Base-by-base conservation (phyloP, 2,113 vertebrate genomes). In the Crotophaga sulcirostris region DNA sequence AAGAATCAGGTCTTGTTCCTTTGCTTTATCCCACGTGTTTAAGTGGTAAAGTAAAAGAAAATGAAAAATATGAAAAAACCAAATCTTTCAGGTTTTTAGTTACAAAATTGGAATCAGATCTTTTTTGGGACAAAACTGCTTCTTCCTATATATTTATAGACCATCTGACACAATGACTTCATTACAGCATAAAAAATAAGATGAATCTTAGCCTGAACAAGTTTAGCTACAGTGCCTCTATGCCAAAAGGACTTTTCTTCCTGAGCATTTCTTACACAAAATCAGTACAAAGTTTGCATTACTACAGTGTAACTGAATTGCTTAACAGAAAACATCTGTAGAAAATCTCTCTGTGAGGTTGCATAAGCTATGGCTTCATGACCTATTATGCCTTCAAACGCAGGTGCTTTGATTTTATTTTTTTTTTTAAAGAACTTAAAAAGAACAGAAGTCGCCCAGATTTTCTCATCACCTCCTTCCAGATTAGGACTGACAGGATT, bases 291-390 rank as follows among this genome's bases (percentile, higher is more conserved):
- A 68, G 6, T 81, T 80, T 86, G 13, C 10, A 36, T 34, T 56
- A 8, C 28, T 73, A 33, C 26, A 16, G 7, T 25, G n/a, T 33
- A 81, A 42, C 18, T 52, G 34, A 67, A 67, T 16, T n/a, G 25
- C 21, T 70, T 34, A 45, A 54, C 8, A 51, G 34, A 19, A 92
- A 75, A 79, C 56, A 68, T 1, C 4, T 5, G 15, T 42, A 42
- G 45, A 59, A 76, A 76, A 89, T 29, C 13, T 33, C 47, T n/a
- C 8, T 18, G 20, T 13, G 86, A 49, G 9, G 6, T 56, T 91
- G 15, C 0, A 0, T 60, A 68, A 68, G 4, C 23, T 58, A 17
- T 0, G 2, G 9, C 9, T 77, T 44, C 90, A 17, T 34, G 31
- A 6, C 11, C 26, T 62, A 12, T 40, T 40, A 83, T 83, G 38